Evolutionary conservation across 2,113 vertebrate species (phyloP), one percentile per base, ranked within the genome.

Genomic region (Camarhynchus parvulus): DNA sequence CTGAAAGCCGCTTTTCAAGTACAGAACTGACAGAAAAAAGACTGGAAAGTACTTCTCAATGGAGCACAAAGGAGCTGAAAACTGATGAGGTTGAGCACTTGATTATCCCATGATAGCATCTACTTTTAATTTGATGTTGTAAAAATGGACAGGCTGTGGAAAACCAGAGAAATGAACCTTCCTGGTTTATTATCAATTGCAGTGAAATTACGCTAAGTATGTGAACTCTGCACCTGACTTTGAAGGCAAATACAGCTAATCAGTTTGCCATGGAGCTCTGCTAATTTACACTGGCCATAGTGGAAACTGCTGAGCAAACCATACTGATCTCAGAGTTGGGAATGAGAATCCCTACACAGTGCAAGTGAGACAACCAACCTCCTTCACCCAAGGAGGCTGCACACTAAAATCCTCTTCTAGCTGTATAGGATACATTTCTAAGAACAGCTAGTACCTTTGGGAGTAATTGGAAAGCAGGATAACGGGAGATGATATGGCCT

Each of bases 1-100:
- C 68, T 80, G 89, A 97, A 96, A 97, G 77, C 42, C 87, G 70
- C 92, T 97, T 97, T 96, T 96, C 52, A 97, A 95, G 97, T 96
- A 95, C 23, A 69, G 91, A 94, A 70, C 81, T 84, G 80, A 95
- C 53, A 75, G 78, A 84, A 85, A 74, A 93, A 91, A 41, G 78
- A 92, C 62, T 87, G 90, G 61, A 90, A 97, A 97, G 53, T 63
- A 87, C 77, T 96, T 97, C 52, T 75, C 69, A 67, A 50, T 67
- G 93, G 96, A 96, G 77, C 90, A 95, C 91, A 50, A 95, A 96
- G 92, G 72, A 97, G 70, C 58, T 94, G 92, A 94, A 97, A 96
- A 87, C 82, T 86, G 93, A 98, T 96, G 95, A 97, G 84, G 50
- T 53, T 46, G 27, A 93, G 87, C 74, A 94, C 33, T 96, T 96